A percentile compares a stretch with the other conserved stretches of the same genome.
Evolutionary conservation across 2,888 invertebrate species (phyloP).

Genomic region (Pherbina coryleti): DNA sequence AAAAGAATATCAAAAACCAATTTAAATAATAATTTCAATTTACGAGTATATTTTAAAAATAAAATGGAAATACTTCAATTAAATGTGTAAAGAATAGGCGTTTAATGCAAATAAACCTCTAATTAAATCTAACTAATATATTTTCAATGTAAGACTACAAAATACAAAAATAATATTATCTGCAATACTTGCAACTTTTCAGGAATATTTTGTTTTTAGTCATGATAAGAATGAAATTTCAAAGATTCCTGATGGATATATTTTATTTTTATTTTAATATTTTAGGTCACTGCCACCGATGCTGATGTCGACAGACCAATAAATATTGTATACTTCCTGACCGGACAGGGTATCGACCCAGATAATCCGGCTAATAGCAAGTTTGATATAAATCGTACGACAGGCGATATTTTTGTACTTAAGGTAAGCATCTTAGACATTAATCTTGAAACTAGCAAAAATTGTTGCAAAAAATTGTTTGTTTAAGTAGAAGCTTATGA

Average conservation of each 20-base stretch:
- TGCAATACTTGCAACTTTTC: not conserved
- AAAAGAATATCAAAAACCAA: no score
- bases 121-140: no score
- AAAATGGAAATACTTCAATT: no score
- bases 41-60: no score
- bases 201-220: not conserved
- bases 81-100: no score
- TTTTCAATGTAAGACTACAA: no score
- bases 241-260: not conserved
- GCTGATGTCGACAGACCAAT: constrained; percentile 93
- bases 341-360: constrained; percentile 92
- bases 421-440: constrained; percentile 76
- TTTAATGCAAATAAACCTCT: no score
- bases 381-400: constrained; percentile 93
- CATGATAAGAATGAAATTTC: no score
- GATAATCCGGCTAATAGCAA: constrained; percentile 93
- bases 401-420: constrained; percentile 92
- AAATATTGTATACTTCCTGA: constrained; percentile 92
- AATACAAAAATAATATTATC: no score
- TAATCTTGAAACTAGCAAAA: not conserved
- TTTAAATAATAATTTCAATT: no score
- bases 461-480: no score
- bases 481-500: no score
- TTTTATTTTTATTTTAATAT: constrained; percentile 10
- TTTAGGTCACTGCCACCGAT: constrained; percentile 91